Evolutionary conservation across 2,797 vertebrate species (phyloP), one percentile per base, ranked within the genome.

Genomic region (Chelon labrosus): DNA sequence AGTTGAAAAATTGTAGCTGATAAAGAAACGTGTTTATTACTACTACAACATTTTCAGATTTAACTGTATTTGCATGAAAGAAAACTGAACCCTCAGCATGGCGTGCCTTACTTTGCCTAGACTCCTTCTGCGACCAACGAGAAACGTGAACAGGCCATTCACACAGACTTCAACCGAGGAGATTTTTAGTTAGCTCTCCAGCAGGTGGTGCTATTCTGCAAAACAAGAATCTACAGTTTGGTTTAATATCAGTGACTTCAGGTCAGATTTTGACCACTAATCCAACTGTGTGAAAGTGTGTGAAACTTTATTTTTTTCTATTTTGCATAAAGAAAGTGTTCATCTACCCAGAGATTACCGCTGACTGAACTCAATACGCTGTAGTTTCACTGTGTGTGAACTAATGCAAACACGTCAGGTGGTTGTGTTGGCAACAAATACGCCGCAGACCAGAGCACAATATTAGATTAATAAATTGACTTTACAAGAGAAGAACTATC

Each of bases 401-500:
- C 37, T 22, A 39, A n/a, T 22, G 37, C 20, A 27, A 5, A 46
- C 8, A 37, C 49, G 65, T 25, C 20, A 31, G 35, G 8, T 13
- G 42, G 56, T 12, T 51, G 37, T 58, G 41, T 14, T 50, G 31
- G n/a, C 49, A 22, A 59, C 10, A 44, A 58, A 65, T 38, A 19
- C 20, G 39, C 16, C 1, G 22, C 10, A 35, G 39, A 13, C 20
- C 31, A 17, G 52, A 57, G 39, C 37, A n/a, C 17, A 47, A 75
- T 12, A 42, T 61, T 2, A 6, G n/a, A 65, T 10, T 47, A 44
- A 22, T 35, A n/a, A 37, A 31, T 31, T 41, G 0, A 52, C 58
- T 57, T 63, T 39, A 19, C 9, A 65, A 22, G 10, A 75, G n/a
- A 51, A 4, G 35, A 59, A 59, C 19, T 6, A 4, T 56, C 17